Evolutionary conservation across 1,140 invertebrate genomes (phyloP).

Genomic region (Megalopta genalis): DNA sequence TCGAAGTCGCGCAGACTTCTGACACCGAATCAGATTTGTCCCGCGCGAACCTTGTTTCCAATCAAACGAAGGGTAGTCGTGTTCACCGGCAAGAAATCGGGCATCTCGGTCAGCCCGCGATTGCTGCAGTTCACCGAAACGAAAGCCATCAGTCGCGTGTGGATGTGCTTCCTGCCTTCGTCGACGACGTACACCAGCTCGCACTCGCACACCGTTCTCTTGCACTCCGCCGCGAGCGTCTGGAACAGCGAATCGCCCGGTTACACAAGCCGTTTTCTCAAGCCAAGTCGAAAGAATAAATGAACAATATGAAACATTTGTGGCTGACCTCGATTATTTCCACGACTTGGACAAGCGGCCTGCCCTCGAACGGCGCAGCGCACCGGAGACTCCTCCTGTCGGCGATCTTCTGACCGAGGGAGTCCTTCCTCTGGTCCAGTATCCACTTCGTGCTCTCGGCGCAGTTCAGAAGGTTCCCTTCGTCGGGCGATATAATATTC

Average conservation of each 20-base stretch:
- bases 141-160: slow-evolving; percentile 78
- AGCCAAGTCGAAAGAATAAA: slow-evolving; percentile 22
- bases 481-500: neutral
- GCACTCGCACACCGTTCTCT: slow-evolving; percentile 72
- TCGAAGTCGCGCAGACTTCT: too few species aligned
- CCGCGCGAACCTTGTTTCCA: slow-evolving; percentile 79
- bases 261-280: neutral
- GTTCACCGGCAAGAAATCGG: slow-evolving; percentile 80
- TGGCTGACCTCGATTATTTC: slow-evolving; percentile 80
- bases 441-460: slow-evolving; percentile 81
- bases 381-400: slow-evolving; percentile 81
- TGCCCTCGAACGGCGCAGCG: slow-evolving; percentile 77
- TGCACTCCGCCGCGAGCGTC: slow-evolving; percentile 72
- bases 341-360: slow-evolving; percentile 80
- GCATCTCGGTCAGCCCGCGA: slow-evolving; percentile 79
- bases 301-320: neutral
- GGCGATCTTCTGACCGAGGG: slow-evolving; percentile 73
- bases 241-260: slow-evolving; percentile 22
- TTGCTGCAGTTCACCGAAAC: slow-evolving; percentile 82
- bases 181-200: slow-evolving; percentile 78
- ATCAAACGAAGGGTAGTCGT: slow-evolving; percentile 81
- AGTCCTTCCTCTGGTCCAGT: slow-evolving; percentile 72
- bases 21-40: too few species aligned
- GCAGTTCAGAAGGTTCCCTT: slow-evolving; percentile 83
- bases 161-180: slow-evolving; percentile 69